Conservation (phyloP, 1,140 invertebrate species). For the Xylocopa sonorina region DNA sequence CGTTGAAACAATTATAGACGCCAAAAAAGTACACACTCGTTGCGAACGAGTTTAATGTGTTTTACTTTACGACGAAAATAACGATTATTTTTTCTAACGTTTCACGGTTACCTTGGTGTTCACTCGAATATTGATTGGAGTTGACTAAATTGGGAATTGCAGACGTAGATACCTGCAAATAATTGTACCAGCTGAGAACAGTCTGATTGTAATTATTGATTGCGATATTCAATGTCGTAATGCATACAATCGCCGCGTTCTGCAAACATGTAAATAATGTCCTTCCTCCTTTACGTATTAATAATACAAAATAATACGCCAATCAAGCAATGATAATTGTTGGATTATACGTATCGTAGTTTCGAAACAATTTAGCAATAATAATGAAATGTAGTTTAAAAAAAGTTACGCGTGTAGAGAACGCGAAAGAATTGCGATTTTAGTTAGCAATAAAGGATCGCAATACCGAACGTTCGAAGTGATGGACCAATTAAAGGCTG, state of each 20-base stretch:
- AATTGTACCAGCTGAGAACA: not conserved
- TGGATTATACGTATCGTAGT: no score
- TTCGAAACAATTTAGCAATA: no score
- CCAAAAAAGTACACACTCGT: not conserved
- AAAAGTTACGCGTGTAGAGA: no score
- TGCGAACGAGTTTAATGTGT: no score
- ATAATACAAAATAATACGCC: not conserved
- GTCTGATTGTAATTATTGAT: not conserved
- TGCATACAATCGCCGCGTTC: not conserved
- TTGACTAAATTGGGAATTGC: not conserved
- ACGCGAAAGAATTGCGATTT: no score
- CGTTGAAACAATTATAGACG: not conserved
- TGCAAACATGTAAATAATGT: not conserved
- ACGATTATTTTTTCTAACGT: not conserved
- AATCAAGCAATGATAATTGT: no score
- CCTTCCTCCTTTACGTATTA: not conserved
- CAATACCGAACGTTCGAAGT: no score
- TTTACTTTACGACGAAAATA: not conserved
- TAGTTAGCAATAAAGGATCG: no score
- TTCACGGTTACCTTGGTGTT: not conserved
- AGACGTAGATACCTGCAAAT: not conserved
- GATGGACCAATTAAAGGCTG: no score
- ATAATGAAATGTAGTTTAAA: no score
- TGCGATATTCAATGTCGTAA: not conserved
- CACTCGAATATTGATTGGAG: not conserved